These are phyloP conservation scores for Coreius guichenoti DNA, from an alignment of 2,797 vertebrate species.

Conservation along the genomic window DNA sequence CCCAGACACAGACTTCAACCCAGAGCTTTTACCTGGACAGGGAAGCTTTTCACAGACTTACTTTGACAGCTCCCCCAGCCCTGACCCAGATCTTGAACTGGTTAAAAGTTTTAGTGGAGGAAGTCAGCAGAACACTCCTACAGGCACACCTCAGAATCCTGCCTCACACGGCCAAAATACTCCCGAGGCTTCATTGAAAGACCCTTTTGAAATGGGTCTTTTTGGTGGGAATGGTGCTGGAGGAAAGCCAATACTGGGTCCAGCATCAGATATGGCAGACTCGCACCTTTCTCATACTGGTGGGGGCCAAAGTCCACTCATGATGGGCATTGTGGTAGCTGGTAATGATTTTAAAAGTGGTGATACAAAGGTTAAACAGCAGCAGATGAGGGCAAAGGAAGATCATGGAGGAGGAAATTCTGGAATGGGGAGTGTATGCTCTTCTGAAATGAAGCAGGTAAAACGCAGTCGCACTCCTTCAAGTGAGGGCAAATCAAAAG, in stretches of 20 bases:
- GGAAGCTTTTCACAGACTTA: slow-evolving; percentile 88
- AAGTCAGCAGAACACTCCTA: slow-evolving; percentile 84
- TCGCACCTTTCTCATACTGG: slow-evolving; percentile 73
- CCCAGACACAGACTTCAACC: slow-evolving; percentile 94
- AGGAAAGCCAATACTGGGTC: slow-evolving; percentile 78
- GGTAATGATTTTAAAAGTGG: slow-evolving; percentile 83
- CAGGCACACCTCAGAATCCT: slow-evolving; percentile 83
- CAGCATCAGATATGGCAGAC: slow-evolving; percentile 88
- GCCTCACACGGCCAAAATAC: slow-evolving; percentile 79
- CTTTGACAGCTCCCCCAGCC: slow-evolving; percentile 95
- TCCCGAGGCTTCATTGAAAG: slow-evolving; percentile 82
- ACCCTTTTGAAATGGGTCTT: slow-evolving; percentile 93
- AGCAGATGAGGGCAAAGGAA: slow-evolving; percentile 77
- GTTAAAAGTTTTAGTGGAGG: slow-evolving; percentile 91
- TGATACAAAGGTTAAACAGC: slow-evolving; percentile 83
- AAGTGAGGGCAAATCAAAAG: slow-evolving; percentile 96
- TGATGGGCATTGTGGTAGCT: slow-evolving; percentile 73
- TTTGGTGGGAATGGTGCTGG: slow-evolving; percentile 85
- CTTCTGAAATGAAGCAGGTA: slow-evolving; percentile 87
- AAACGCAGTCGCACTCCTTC: slow-evolving; percentile 97
- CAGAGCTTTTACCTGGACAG: slow-evolving; percentile 89
- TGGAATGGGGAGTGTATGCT: slow-evolving; percentile 77
- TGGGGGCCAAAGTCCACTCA: slow-evolving; percentile 91
- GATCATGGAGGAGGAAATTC: slow-evolving; percentile 78
- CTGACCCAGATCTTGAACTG: slow-evolving; percentile 92